Conservation (phyloP, 2,797 vertebrate species). For the Geotrypetes seraphini region DNA sequence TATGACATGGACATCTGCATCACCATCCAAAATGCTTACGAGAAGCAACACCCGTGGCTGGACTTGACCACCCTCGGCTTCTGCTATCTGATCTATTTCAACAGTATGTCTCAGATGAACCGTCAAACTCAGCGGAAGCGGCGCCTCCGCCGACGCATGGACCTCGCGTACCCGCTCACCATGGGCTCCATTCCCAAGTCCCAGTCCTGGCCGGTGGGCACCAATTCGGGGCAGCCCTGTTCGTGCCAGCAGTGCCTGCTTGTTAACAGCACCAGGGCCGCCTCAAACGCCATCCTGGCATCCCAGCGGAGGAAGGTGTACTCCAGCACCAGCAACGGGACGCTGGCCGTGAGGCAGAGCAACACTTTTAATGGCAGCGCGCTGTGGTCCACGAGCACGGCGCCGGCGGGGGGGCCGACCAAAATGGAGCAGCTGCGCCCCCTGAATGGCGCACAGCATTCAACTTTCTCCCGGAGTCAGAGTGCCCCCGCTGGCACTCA, state of each 20-base stretch:
- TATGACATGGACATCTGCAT: conserved; percentile 97
- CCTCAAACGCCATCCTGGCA: conserved; percentile 86
- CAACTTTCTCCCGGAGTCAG: conserved; percentile 58
- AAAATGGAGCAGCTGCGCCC: conserved; percentile 60
- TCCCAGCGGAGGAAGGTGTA: conserved; percentile 76
- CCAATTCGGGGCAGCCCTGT: conserved; percentile 78
- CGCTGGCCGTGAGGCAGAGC: conserved; percentile 65
- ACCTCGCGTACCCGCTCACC: conserved; percentile 88
- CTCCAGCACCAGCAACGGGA: conserved; percentile 34
- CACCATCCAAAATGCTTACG: conserved; percentile 93
- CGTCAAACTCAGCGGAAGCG: conserved; percentile 84
- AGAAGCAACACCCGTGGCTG: conserved; percentile 96
- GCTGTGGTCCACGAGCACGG: conserved; percentile 59
- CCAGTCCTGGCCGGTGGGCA: conserved; percentile 89
- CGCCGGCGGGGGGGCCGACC: conserved; percentile 30
- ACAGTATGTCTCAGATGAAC: conserved; percentile 93
- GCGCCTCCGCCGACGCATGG: conserved; percentile 84
- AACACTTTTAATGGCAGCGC: conserved; percentile 73
- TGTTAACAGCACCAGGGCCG: conserved; percentile 84
- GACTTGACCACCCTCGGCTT: conserved; percentile 92
- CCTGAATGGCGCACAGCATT: conserved; percentile 9
- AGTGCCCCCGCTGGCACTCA: conserved; percentile 42
- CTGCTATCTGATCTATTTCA: conserved; percentile 92
- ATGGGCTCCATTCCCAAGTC: conserved; percentile 93
- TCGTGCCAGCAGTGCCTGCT: conserved; percentile 85